phyloP scores from a whole-genome alignment of 2,113 vertebrate species.

The Pleuronectes platessa region DNA sequence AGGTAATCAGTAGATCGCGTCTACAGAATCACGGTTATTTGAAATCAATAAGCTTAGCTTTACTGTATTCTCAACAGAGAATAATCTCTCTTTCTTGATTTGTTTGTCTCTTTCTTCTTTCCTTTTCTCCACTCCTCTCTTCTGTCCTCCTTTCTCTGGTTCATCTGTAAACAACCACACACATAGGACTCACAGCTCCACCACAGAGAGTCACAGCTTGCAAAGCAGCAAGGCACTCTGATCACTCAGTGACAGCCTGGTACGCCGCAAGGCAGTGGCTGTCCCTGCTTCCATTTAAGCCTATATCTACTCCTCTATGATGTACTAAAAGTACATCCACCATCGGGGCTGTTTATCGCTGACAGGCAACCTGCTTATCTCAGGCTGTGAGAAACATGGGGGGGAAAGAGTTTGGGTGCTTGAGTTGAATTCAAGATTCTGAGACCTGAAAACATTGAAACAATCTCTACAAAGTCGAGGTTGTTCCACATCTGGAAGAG shows the following conservation, averaged over 20 bases:
- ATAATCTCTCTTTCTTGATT: not conserved
- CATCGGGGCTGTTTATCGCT: not conserved
- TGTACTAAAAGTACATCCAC: not conserved
- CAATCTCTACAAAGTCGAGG: too few relatives aligned
- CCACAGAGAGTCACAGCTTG: constrained; percentile 9
- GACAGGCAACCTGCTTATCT: not conserved
- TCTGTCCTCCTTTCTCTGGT: not conserved
- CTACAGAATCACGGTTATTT: not conserved
- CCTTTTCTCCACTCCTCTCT: not conserved
- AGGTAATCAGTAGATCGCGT: not conserved
- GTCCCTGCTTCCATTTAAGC: constrained; percentile 12
- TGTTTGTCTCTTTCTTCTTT: not conserved
- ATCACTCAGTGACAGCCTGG: constrained; percentile 20
- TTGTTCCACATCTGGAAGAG: not conserved
- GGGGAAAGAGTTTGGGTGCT: too few relatives aligned
- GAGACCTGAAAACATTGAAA: too few relatives aligned
- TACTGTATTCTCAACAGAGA: not conserved
- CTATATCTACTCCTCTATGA: not conserved
- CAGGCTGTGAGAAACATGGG: not conserved
- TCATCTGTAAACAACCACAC: not conserved
- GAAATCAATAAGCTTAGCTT: not conserved
- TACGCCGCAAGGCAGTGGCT: constrained; percentile 1
- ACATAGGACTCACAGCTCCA: not conserved
- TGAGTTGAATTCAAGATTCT: not conserved
- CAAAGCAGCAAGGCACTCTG: constrained; percentile 2